Conservation (phyloP, 2,888 invertebrate genomes). For the Lypha dubia region DNA sequence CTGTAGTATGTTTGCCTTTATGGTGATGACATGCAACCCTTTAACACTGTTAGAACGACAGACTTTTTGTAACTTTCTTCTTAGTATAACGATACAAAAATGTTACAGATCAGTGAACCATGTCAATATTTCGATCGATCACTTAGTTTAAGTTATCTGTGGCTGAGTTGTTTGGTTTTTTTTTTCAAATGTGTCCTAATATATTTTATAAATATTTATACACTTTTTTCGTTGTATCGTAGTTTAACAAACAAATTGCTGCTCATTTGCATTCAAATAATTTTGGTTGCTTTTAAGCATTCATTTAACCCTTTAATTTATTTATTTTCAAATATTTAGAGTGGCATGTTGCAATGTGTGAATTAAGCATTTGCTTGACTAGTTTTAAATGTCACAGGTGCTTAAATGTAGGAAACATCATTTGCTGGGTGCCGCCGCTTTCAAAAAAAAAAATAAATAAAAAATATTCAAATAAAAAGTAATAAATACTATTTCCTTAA, state of each 20-base stretch:
- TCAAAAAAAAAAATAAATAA: conserved; percentile 38
- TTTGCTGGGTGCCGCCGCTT: conserved; percentile 50
- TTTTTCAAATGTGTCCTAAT: conserved; percentile 23
- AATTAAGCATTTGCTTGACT: conserved; percentile 43
- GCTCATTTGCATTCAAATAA: conserved; percentile 77
- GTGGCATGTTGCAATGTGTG: conserved; percentile 49
- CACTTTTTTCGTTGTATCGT: conserved; percentile 56
- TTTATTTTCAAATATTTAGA: neutral
- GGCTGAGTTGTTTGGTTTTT: conserved; percentile 29
- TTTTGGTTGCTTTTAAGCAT: conserved; percentile 73
- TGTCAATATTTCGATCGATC: conserved; percentile 63
- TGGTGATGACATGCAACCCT: conserved; percentile 77
- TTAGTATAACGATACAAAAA: conserved; percentile 2
- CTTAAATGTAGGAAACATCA: conserved; percentile 64
- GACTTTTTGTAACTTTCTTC: neutral
- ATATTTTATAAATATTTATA: conserved; percentile 60
- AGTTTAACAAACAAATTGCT: conserved; percentile 72
- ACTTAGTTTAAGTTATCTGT: conserved; percentile 38
- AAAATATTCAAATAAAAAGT: conserved; percentile 27
- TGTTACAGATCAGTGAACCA: conserved; percentile 69
- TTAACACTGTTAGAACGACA: conserved; percentile 74
- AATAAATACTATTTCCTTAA: conserved; percentile 31
- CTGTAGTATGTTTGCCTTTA: neutral
- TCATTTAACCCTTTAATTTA: conserved; percentile 68
- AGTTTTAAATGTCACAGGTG: conserved; percentile 66